Evolutionary conservation across 2,888 invertebrate genomes (phyloP), one percentile per base, ranked within the genome.

Genomic region (Calliphora vomitoria): DNA sequence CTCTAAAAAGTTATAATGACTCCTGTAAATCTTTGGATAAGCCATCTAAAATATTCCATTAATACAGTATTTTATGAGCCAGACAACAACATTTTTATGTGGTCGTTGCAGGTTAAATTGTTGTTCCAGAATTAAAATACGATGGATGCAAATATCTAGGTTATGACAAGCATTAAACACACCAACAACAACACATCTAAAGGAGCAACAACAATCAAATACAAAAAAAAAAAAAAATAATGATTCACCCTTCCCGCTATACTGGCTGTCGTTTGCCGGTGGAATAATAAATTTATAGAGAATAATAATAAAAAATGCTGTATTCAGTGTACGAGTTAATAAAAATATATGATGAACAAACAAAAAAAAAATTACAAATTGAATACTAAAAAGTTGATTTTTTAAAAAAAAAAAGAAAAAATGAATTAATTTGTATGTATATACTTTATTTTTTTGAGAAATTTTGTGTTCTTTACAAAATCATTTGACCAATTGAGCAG

Each of bases 91-190:
- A 13, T 55, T 55, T 55, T 50, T n/a, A 0, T 18, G 20, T 55
- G 25, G 15, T 31, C 35, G 11, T 38, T 71, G 35, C 20, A 35
- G 10, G 47, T 47, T 18, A 60, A 47, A 47, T 64, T 76, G 76
- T 71, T 76, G 41, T 44, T 76, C 69, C 76, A 76, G 60, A 74
- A 53, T 80, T 68, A 41, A 38, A 60, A 75, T 53, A 35, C 62
- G 64, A 71, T 76, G 50, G 69, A 76, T 81, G 38, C 85, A 50
- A 75, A 85, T 25, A 85, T 80, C 44, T 80, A 75, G 85, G 80
- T 85, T 85, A 85, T 75, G 69, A 55, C 69, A 69, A 80, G 35
- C 72, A 82, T n/a, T 64, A 76, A 62, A 35, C 15, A 64, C 15
- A 55, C 38, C 18, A 8, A 72, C 66, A 15, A n/a, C n/a, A 8